Evolutionary conservation across 2,797 vertebrate species (phyloP).

Genomic region (Leuciscus waleckii): DNA sequence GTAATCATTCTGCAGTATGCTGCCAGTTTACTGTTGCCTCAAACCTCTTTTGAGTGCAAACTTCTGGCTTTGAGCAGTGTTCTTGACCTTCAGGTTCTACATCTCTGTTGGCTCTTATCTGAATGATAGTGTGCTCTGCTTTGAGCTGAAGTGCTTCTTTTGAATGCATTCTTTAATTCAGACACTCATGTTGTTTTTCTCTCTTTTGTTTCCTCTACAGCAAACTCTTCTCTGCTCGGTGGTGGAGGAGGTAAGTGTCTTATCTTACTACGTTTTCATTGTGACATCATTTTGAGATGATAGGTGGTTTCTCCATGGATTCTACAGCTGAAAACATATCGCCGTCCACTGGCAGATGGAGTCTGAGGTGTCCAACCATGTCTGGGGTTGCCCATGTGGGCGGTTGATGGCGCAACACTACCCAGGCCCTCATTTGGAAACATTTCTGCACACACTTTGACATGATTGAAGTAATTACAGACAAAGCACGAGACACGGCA

Average conservation of each 20-base stretch:
- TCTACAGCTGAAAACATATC: neutral
- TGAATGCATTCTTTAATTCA: slow-evolving; percentile 54
- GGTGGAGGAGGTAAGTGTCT: slow-evolving; percentile 96
- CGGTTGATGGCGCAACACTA: slow-evolving; percentile 49
- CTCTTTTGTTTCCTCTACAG: slow-evolving; percentile 80
- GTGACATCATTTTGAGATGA: slow-evolving; percentile 41
- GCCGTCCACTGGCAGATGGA: slow-evolving; percentile 64
- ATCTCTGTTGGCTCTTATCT: slow-evolving; percentile 44
- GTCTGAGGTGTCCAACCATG: slow-evolving; percentile 69
- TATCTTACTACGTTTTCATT: slow-evolving; percentile 53
- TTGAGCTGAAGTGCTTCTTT: slow-evolving; percentile 53
- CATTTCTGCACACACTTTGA: slow-evolving; percentile 71
- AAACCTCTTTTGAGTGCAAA: slow-evolving; percentile 38
- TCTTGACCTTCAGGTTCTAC: slow-evolving; percentile 55
- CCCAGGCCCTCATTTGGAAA: slow-evolving; percentile 63
- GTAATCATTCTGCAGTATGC: slow-evolving; percentile 1
- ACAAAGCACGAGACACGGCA: slow-evolving; percentile 46
- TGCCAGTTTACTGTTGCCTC: slow-evolving; percentile 39
- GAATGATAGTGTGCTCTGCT: slow-evolving; percentile 39
- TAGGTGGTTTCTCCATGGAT: slow-evolving; percentile 6
- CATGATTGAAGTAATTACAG: slow-evolving; percentile 81
- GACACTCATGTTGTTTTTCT: slow-evolving; percentile 58
- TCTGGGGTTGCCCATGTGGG: slow-evolving; percentile 58
- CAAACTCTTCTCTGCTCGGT: slow-evolving; percentile 97
- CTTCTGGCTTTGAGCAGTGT: slow-evolving; percentile 43